Evolutionary conservation across 2,797 vertebrate species (phyloP).

Genomic region (Poecilia gillii): DNA sequence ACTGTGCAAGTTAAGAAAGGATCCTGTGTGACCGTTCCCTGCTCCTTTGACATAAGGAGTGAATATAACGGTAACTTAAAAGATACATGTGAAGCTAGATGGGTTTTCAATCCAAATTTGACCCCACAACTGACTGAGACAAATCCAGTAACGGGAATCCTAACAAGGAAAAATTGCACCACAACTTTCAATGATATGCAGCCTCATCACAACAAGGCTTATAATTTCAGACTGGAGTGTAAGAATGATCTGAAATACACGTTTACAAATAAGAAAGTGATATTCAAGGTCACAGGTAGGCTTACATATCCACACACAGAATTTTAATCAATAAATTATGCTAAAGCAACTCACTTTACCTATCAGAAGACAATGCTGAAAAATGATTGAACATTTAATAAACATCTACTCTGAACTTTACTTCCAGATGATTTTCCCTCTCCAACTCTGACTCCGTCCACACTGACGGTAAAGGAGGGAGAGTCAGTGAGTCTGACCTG

Average conservation of each 20-base stretch:
- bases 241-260: rapidly evolving
- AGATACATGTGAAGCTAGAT: slow-evolving; percentile 2
- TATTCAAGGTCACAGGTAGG: slow-evolving; percentile 30
- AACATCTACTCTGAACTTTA: neutral
- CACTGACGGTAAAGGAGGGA: slow-evolving; percentile 44
- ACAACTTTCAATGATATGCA: slow-evolving; percentile 18
- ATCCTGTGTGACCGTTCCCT: slow-evolving; percentile 60
- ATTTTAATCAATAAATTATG: neutral
- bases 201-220: rapidly evolving
- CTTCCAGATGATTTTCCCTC: slow-evolving; percentile 18
- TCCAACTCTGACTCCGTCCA: neutral
- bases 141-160: neutral
- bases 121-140: neutral
- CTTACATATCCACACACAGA: neutral
- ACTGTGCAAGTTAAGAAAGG: slow-evolving; percentile 28
- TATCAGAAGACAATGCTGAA: neutral
- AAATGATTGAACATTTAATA: neutral
- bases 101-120: rapidly evolving
- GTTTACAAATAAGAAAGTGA: neutral
- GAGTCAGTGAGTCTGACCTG: slow-evolving; percentile 46
- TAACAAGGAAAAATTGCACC: slow-evolving; percentile 33
- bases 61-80: rapidly evolving
- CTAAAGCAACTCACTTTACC: neutral
- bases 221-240: slow-evolving; percentile 17
- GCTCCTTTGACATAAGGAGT: neutral